A percentile compares a stretch with the other conserved stretches of the same genome.
Evolutionary conservation across 2,797 vertebrate species (phyloP).

Genomic region (Jordanella pulchra): DNA sequence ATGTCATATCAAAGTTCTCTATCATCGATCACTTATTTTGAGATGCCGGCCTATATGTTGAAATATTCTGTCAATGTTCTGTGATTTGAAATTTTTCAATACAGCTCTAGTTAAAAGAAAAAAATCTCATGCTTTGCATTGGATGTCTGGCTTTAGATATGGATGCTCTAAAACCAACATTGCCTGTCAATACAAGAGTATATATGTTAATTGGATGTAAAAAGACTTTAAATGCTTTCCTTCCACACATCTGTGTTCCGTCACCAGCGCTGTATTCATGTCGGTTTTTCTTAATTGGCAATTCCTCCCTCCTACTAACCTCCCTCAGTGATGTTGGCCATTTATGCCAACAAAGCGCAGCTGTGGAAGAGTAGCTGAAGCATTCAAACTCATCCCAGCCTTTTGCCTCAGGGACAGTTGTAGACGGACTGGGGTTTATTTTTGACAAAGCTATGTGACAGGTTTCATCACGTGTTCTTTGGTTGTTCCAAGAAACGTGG

Average conservation of each 20-base stretch:
- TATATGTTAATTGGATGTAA: background rate
- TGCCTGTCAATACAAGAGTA: background rate
- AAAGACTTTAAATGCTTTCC: slow-evolving; percentile 1
- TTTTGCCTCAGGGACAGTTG: slow-evolving; percentile 11
- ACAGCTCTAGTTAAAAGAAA: too few species aligned
- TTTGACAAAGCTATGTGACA: slow-evolving; percentile 55
- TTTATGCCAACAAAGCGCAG: slow-evolving; percentile 44
- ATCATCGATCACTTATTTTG: too few species aligned
- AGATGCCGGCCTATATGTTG: too few species aligned
- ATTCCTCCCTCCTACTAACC: slow-evolving; percentile 15
- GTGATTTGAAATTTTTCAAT: too few species aligned
- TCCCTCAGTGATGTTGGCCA: slow-evolving; percentile 25
- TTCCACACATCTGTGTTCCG: slow-evolving; percentile 28
- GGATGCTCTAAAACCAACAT: background rate
- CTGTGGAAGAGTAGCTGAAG: slow-evolving; percentile 36
- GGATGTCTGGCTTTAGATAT: background rate
- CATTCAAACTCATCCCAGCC: background rate
- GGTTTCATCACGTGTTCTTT: slow-evolving; percentile 59
- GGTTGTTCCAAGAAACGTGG: slow-evolving; percentile 25
- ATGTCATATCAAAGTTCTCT: too few species aligned
- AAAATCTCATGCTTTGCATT: background rate
- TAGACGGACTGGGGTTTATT: slow-evolving; percentile 55
- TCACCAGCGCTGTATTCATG: slow-evolving; percentile 37
- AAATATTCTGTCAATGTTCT: too few species aligned
- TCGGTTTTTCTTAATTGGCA: slow-evolving; percentile 36